phyloP scores from a whole-genome alignment of 2,797 vertebrate species.

The Lithobates sylvaticus region DNA sequence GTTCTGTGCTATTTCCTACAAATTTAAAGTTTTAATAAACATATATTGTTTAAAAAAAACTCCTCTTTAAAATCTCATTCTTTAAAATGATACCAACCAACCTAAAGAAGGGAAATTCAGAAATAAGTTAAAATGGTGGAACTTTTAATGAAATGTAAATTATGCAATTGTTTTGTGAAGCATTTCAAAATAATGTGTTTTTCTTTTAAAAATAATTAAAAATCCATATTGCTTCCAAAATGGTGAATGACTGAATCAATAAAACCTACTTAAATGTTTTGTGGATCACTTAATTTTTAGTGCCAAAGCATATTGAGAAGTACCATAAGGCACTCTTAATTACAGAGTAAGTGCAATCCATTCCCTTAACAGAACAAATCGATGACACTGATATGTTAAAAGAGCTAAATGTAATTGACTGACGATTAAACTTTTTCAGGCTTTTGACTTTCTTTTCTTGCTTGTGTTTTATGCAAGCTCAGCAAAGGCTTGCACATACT shows the following conservation, averaged over 20 bases:
- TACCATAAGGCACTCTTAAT: slow-evolving; percentile 47
- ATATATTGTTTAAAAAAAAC: too few species aligned
- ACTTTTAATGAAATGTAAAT: neutral
- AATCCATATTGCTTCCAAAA: slow-evolving; percentile 2
- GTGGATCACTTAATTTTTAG: slow-evolving; percentile 38
- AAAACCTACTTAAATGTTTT: slow-evolving; percentile 31
- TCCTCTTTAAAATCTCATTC: neutral
- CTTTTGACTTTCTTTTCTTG: slow-evolving; percentile 9
- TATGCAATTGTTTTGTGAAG: neutral
- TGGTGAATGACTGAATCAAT: slow-evolving; percentile 33
- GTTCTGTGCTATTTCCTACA: too few species aligned
- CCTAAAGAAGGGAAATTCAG: neutral
- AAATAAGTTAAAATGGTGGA: neutral
- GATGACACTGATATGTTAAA: slow-evolving; percentile 42
- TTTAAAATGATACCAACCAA: neutral
- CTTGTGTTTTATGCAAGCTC: slow-evolving; percentile 24
- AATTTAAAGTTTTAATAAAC: too few species aligned
- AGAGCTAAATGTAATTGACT: slow-evolving; percentile 43
- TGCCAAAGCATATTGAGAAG: slow-evolving; percentile 36
- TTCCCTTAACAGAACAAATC: slow-evolving; percentile 28
- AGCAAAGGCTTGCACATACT: neutral
- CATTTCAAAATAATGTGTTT: neutral
- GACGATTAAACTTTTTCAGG: slow-evolving; percentile 30
- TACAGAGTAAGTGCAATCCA: slow-evolving; percentile 44
- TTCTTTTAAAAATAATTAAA: neutral